Base-by-base conservation (phyloP, 2,797 vertebrate species). In the Lagocephalus sceleratus region DNA sequence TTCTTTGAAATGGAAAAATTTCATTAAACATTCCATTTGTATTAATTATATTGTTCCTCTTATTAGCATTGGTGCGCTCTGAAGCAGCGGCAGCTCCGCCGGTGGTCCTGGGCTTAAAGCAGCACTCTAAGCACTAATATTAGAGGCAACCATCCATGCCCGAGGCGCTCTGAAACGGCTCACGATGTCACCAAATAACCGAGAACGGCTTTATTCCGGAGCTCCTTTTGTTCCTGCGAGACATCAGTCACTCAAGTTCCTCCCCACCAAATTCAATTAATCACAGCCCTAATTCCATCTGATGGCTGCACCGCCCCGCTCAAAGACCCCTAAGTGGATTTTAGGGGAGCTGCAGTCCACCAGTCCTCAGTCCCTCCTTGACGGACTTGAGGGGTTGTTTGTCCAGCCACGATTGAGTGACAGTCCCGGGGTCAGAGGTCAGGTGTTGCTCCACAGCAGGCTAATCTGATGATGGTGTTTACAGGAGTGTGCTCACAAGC, bases 21-120 rank as follows among this genome's bases (percentile, higher is more conserved):
- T 78, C 85, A 86, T 89, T 87, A 88, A 87, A 82, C 85, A 85
- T 88, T 88, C 86, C 84, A 87, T 88, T 87, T 87, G 85, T 86
- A 78, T 85, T 87, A 84, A 87, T 87, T 80, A 82, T 73, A 66
- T 58, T 51, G 68, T 20, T 46, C 51, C 72, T 65, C 83, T 87
- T 79, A 80, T 87, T 87, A 85, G 59, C 58, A 56, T 29, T 40
- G 53, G 48, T 2, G 5, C 57, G 45, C 43, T 45, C n/a, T n/a
- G 48, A 57, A 41, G 70, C 67, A 17, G 47, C 25, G 21, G 65
- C 52, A 19, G 60, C 39, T 40, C 56, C 54, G 66, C 44, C 26
- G 72, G 47, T 61, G 62, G 71, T 63, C 32, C 21, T 56, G 51
- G 39, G 65, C 71, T 73, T 70, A 47, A 57, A 81, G 75, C 69